Base-by-base conservation (phyloP, 2,113 vertebrate genomes). In the Clarias gariepinus region DNA sequence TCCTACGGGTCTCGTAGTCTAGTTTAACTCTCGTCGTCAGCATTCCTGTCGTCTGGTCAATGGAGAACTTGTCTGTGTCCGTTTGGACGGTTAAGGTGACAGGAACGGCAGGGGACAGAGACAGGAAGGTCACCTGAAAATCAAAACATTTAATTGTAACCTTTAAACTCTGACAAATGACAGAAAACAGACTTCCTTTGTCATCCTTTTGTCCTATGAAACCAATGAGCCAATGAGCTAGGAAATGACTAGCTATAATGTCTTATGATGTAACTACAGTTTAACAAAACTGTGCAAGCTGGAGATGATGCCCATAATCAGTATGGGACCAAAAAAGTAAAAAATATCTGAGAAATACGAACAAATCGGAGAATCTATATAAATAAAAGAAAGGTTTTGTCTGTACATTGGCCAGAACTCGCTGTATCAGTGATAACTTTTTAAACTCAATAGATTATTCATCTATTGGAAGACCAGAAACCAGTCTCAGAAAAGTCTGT, bases 1-100 rank as follows among this genome's bases (percentile, higher is more conserved):
- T 93, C 2, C 86, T 92, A 13, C 86, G 91, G 3, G 84, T 89
- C 77, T 95, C 96, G 0, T 92, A 93, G 90, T 96, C 93, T 5
- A 96, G 93, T 84, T 90, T 92, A 25, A 66, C 53, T 76, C 9
- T 91, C 23, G 95, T 94, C 1, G 57, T 90, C 30, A 96, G 89
- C 21, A 88, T 82, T 82, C 96, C 95, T 0, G 16, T 47, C 5
- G 41, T 16, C 53, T 4, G 0, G 33, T 94, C 60, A 0, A 96
- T 93, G 82, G 78, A 1, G 61, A 96, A 96, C 1, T 85, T 92
- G 18, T 89, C 92, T 0, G 52, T 53, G 63, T 95, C 92, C 0
- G 89, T 92, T 36, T 90, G 82, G 18, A 96, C 90, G 13, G 1
- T 69, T 66, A 96, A 87, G 0, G 33, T 87, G 78, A 93, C 82